phyloP scores from a whole-genome alignment of 2,888 invertebrate genomes.

The Eupithecia inturbata region DNA sequence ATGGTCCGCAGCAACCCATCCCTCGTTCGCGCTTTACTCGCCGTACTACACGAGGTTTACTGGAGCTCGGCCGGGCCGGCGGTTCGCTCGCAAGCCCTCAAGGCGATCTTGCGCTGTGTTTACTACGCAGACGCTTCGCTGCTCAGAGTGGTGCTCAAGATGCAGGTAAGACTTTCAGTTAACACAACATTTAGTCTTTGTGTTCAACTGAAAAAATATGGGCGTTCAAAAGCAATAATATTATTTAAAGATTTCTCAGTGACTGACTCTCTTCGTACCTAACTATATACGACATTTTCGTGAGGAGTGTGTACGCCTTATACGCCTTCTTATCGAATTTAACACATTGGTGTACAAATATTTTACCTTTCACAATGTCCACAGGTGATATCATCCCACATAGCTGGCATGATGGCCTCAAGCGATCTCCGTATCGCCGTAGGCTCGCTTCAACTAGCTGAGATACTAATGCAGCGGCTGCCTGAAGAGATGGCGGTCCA shows the following conservation, averaged over 20 bases:
- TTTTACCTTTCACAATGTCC: neutral
- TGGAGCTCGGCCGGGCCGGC: slow-evolving; percentile 99
- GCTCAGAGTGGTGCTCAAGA: slow-evolving; percentile 88
- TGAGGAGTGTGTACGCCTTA: neutral
- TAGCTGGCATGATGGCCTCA: slow-evolving; percentile 99
- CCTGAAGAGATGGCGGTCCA: slow-evolving; percentile 97
- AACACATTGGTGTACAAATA: no score
- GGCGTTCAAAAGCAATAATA: neutral
- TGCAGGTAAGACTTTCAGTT: slow-evolving; percentile 68
- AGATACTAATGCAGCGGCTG: slow-evolving; percentile 97
- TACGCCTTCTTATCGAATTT: neutral
- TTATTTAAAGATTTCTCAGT: neutral
- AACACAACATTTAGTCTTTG: neutral
- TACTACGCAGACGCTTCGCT: slow-evolving; percentile 96
- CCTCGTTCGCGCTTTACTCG: slow-evolving; percentile 92
- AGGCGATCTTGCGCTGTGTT: slow-evolving; percentile 97
- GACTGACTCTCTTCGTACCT: no score
- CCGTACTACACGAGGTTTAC: slow-evolving; percentile 98
- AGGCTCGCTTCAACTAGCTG: slow-evolving; percentile 98
- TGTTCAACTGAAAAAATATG: neutral
- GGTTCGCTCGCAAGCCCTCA: slow-evolving; percentile 97
- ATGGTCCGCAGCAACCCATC: slow-evolving; percentile 76
- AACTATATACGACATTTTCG: neutral
- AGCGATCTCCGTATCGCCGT: slow-evolving; percentile 98
- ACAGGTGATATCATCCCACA: slow-evolving; percentile 95